Conservation (phyloP, 2,888 invertebrate species). For the Brenthis hecate region DNA sequence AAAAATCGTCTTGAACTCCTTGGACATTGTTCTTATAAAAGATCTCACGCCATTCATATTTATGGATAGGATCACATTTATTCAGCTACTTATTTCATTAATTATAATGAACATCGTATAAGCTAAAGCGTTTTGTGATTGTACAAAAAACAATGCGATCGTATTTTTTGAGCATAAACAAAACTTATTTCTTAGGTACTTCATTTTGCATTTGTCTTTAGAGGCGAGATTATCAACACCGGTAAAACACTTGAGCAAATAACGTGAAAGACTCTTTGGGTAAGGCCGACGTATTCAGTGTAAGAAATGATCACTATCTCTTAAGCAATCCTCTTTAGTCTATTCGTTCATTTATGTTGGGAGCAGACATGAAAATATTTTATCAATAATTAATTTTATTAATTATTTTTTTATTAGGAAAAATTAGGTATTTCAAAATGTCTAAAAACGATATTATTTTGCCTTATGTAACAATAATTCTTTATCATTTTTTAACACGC, state of each 20-base stretch:
- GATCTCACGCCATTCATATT: conserved; percentile 27
- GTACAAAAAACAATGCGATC: conserved; percentile 1
- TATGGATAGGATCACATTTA: conserved; percentile 44
- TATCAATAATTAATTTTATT: not conserved
- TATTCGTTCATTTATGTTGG: not conserved
- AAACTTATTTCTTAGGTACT: conserved; percentile 15
- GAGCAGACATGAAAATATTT: not conserved
- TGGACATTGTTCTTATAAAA: conserved; percentile 13
- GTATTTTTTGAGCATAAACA: conserved; percentile 6
- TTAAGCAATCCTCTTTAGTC: not conserved
- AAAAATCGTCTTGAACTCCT: conserved; percentile 1
- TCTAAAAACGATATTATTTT: no score
- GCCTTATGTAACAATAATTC: no score
- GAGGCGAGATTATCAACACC: conserved; percentile 72
- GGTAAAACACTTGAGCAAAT: conserved; percentile 51
- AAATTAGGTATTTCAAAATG: no score
- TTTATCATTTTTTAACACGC: no score
- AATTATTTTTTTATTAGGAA: no score
- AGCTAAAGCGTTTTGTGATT: conserved; percentile 30
- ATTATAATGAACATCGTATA: conserved; percentile 44
- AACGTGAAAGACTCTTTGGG: conserved; percentile 46
- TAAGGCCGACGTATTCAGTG: conserved; percentile 49
- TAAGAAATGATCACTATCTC: conserved; percentile 53
- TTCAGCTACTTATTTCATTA: conserved; percentile 66
- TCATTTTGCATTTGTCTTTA: conserved; percentile 38